Evolutionary conservation across 2,888 invertebrate genomes (phyloP), one percentile per base, ranked within the genome.

Genomic region (Meloe dianella): DNA sequence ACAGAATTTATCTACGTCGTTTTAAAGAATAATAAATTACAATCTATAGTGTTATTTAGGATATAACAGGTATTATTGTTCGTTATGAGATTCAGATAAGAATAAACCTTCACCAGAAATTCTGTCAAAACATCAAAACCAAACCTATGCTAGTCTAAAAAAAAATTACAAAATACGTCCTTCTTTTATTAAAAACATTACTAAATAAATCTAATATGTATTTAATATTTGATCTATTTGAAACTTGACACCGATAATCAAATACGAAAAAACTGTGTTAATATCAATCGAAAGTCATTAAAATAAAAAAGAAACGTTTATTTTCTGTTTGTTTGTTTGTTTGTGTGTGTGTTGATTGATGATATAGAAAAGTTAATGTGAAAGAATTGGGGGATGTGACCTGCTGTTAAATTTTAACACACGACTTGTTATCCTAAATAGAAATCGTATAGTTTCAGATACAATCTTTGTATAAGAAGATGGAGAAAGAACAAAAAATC

Each of bases 321-420:
- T n/a, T 47, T 47, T 41, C 17, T n/a, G 41, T n/a, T 41, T 32
- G 32, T 47, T 20, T n/a, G n/a, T n/a, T n/a, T n/a, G n/a, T n/a
- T n/a, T n/a, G n/a, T n/a, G n/a, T n/a, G n/a, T n/a, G n/a, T n/a
- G n/a, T n/a, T 47, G 47, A 47, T 20, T 47, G 20, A 47, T 47
- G 47, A 47, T 47, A 3, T 47, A 12, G 47, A 20, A 20, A 47
- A 47, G 20, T 47, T 47, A 10, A 10, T 12, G 7, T 24, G 24
- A 24, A 54, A 5, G 51, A 54, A 54, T 24, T 24, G 54, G 24
- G 54, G 54, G 54, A 54, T 54, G 54, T 47, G 47, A 10, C 47
- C 47, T 47, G 47, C 9, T 47, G 20, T 47, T 47, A 9, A 8
- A 22, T 54, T 12, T 24, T 12, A 54, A 24, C 54, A 24, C 54